Evolutionary conservation across 1,140 invertebrate genomes (phyloP), one percentile per base, ranked within the genome.

Genomic region (Drosophila bocki): DNA sequence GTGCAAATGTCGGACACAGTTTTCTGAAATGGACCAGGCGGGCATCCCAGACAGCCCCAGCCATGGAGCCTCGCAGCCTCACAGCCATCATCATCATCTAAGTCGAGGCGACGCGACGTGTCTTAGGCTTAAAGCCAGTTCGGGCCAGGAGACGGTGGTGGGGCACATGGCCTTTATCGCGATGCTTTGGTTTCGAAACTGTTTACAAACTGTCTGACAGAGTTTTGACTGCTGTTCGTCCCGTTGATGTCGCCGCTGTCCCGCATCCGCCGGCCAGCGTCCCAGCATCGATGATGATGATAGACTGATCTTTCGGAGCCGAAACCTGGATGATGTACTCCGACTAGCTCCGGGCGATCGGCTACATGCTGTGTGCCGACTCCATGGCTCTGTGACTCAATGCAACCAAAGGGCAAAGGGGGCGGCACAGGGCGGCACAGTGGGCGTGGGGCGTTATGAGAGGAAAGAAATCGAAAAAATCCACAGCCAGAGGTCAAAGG

Each of bases 141-240:
- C 13, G 48, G 32, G 12, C 12, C 29, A 64, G 33, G 13, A 32
- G 37, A n/a, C 4, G 19, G 50, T 2, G 7, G 13, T 45, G 61
- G 56, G 60, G 29, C n/a, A 19, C 48, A 62, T 13, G 37, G 19
- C 37, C 78, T 88, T 88, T 87, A 87, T 87, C 83, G 84, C 80
- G 84, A 88, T 82, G 75, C 33, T 26, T 26, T 56, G 13, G 41
- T 47, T 84, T 87, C 78, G 74, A 90, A 87, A 90, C 84, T 88
- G 85, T 88, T 88, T 88, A 88, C 84, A 88, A 90, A 88, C 85
- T 90, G 84, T 90, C 84, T 90, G 84, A 88, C 85, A 88, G 84
- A 88, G 84, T 88, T 88, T 88, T 78, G 80, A 88, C 84, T 88
- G 84, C 84, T 70, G 84, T 80, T 87, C 68, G 67, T 29, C 15